Conservation (phyloP, 2,797 vertebrate genomes). For the Sebastes jordani region DNA sequence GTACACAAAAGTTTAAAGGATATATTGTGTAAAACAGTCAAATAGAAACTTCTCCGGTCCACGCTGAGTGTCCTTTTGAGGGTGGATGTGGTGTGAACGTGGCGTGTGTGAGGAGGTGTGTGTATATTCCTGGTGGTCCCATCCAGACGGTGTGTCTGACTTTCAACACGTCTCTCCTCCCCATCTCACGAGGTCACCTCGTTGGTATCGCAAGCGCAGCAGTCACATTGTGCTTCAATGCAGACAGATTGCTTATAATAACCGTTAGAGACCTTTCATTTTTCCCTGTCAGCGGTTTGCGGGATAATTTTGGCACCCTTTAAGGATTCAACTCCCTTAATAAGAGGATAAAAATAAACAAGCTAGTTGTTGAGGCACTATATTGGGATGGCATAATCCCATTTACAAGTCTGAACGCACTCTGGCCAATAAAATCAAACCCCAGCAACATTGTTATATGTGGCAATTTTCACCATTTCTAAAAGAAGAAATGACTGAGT, state of each 20-base stretch:
- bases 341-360: constrained; percentile 89
- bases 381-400: constrained; percentile 86
- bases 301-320: constrained; percentile 88
- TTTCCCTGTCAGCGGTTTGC: constrained; percentile 86
- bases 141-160: constrained; percentile 78
- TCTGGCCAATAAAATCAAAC: constrained; percentile 78
- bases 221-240: constrained; percentile 84
- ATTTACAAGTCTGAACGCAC: constrained; percentile 83
- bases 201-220: constrained; percentile 85
- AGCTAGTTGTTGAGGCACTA: constrained; percentile 83
- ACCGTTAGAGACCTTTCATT: constrained; percentile 87
- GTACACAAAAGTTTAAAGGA: background rate
- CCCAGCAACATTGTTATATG: constrained; percentile 75
- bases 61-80: constrained; percentile 35
- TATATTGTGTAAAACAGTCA: background rate
- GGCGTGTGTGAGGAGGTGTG: constrained; percentile 27
- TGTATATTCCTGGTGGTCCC: constrained; percentile 70
- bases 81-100: constrained; percentile 18
- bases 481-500: constrained; percentile 79
- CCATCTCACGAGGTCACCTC: constrained; percentile 82
- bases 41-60: background rate
- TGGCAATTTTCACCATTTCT: constrained; percentile 85
- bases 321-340: constrained; percentile 83
- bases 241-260: constrained; percentile 89
- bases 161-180: constrained; percentile 75